These are phyloP conservation scores for Tinea semifulvella DNA, from an alignment of 2,888 invertebrate species.

Conservation along the genomic window DNA sequence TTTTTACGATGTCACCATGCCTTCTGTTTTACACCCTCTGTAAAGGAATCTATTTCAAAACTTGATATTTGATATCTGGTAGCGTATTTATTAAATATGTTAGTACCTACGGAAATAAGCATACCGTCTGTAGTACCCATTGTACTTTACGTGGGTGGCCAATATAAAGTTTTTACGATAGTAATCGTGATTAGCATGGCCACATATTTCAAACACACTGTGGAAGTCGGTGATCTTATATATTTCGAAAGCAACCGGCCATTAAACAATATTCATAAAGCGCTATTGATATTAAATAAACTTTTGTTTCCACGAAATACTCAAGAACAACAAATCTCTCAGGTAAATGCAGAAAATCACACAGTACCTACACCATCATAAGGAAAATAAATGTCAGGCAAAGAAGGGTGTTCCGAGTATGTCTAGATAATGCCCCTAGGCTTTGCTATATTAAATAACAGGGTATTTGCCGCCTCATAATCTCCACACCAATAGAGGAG, in stretches of 20 bases:
- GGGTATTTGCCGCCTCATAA: conserved; percentile 31
- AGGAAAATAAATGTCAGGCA: conserved; percentile 10
- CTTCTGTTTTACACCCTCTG: conserved; percentile 13
- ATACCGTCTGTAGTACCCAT: too few species aligned
- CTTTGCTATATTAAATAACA: conserved; percentile 30
- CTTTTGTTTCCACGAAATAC: background rate
- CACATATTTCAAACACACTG: too few species aligned
- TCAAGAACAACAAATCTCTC: conserved; percentile 4
- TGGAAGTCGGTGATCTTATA: too few species aligned
- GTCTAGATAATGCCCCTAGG: conserved; percentile 28
- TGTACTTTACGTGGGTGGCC: too few species aligned
- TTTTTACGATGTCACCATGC: conserved; percentile 13
- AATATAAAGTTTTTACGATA: too few species aligned
- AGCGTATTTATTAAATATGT: too few species aligned
- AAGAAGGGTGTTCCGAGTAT: conserved; percentile 16
- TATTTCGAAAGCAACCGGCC: too few species aligned
- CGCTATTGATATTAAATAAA: background rate
- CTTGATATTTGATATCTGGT: conserved; percentile 6
- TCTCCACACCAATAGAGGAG: conserved; percentile 24
- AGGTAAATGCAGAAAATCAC: conserved; percentile 12
- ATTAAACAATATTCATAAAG: too few species aligned
- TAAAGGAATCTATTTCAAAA: conserved; percentile 9
- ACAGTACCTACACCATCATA: background rate
- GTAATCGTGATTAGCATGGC: too few species aligned
- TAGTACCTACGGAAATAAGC: too few species aligned